These are phyloP conservation scores for Sigmodon hispidus DNA, from an alignment of 2,113 vertebrate genomes.

Conservation along the genomic window DNA sequence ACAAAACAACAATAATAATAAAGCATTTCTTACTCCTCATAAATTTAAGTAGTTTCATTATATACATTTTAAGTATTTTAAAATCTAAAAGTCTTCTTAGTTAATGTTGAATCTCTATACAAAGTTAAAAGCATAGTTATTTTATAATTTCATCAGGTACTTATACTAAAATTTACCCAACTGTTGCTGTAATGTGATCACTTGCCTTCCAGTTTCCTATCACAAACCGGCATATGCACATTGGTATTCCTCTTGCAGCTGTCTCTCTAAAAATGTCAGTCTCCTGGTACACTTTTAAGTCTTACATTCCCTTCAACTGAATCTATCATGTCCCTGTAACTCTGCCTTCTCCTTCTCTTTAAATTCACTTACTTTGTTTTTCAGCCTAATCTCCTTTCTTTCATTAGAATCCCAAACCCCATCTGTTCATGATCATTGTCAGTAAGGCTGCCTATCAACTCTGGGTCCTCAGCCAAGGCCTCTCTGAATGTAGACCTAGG, in stretches of 20 bases:
- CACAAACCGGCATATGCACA: not conserved
- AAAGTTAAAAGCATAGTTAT: not conserved
- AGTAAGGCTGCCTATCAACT: conserved; percentile 70
- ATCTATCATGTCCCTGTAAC: conserved; percentile 4
- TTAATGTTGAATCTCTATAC: conserved; percentile 31
- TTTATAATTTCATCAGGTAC: conserved; percentile 8
- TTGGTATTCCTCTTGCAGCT: not conserved
- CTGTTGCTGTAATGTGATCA: conserved; percentile 5
- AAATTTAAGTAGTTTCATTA: conserved; percentile 33
- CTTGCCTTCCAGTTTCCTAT: not conserved
- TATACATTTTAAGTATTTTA: conserved; percentile 44
- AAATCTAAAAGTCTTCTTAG: conserved; percentile 42
- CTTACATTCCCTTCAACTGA: not conserved
- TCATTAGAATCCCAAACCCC: conserved; percentile 66
- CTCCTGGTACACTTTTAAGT: not conserved
- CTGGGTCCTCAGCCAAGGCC: conserved; percentile 57
- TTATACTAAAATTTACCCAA: conserved; percentile 1
- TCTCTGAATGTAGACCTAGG: conserved; percentile 69
- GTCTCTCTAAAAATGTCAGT: not conserved
- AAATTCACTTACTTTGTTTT: conserved; percentile 73
- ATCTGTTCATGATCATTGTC: conserved; percentile 65
- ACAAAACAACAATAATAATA: not conserved
- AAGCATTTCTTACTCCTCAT: conserved; percentile 9
- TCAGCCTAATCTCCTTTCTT: conserved; percentile 71
- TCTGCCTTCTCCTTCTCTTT: conserved; percentile 64